Evolutionary conservation across 2,888 invertebrate species (phyloP).

Genomic region (Embidobia sp.): DNA sequence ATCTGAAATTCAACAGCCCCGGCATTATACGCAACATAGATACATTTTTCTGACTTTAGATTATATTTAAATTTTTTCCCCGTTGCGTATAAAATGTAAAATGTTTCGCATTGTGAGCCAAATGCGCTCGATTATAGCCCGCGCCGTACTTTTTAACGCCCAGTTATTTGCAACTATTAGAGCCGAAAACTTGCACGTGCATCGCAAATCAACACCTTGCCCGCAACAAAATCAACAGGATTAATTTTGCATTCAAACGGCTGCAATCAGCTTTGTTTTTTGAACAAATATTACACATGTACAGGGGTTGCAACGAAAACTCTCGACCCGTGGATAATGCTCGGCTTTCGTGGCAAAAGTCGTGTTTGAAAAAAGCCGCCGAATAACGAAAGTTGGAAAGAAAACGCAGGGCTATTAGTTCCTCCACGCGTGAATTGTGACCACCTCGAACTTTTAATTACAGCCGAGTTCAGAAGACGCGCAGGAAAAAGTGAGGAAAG

Average conservation of each 20-base stretch:
- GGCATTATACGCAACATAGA: conserved; percentile 30
- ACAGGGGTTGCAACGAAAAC: too few species aligned
- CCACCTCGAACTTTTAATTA: conserved; percentile 63
- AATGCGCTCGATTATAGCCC: conserved; percentile 4
- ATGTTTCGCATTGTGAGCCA: not conserved
- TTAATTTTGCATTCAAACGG: too few species aligned
- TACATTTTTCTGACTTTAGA: conserved; percentile 38
- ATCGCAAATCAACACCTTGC: too few species aligned
- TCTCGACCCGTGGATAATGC: too few species aligned
- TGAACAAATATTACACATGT: too few species aligned
- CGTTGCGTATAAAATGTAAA: conserved; percentile 4
- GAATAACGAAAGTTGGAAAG: conserved; percentile 29
- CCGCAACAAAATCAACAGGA: too few species aligned
- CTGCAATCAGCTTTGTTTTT: too few species aligned
- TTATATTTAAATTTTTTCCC: conserved; percentile 32
- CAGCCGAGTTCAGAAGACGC: conserved; percentile 46
- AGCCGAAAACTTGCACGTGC: too few species aligned
- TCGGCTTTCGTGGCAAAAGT: conserved; percentile 5
- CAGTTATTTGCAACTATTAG: too few species aligned
- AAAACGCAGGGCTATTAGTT: conserved; percentile 54
- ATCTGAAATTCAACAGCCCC: conserved; percentile 42
- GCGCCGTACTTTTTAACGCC: not conserved
- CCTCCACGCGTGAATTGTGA: conserved; percentile 62
- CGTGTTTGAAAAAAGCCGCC: conserved; percentile 13
- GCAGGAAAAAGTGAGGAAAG: conserved; percentile 39